Evolutionary conservation across 64 coral and sea anemone species (phyloP).

Genomic region (Orbicella faveolata): DNA sequence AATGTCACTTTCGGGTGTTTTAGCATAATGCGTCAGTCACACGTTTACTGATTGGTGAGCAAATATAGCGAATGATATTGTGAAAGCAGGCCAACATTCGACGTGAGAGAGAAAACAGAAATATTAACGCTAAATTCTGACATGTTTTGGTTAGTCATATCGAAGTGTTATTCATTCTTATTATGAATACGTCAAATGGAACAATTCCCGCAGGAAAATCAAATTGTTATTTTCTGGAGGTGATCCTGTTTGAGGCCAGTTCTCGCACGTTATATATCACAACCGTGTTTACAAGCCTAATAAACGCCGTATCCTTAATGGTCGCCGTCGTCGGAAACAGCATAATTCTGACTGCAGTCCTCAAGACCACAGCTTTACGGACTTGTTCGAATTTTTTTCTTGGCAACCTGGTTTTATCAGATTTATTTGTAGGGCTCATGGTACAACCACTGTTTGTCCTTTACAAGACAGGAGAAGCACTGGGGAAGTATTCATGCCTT

Average conservation of each 20-base stretch:
- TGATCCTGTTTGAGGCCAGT: conserved; percentile 38
- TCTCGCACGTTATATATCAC: conserved; percentile 47
- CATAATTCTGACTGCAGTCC: conserved; percentile 50
- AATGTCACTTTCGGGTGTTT: no score
- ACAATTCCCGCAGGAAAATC: conserved; percentile 28
- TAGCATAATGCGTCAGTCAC: no score
- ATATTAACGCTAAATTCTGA: neutral
- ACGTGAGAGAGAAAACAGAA: neutral
- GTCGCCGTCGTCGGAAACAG: conserved; percentile 66
- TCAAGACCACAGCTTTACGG: conserved; percentile 59
- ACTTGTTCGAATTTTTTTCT: conserved; percentile 83
- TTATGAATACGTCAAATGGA: conserved; percentile 26
- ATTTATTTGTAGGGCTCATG: conserved; percentile 60
- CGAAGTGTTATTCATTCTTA: neutral
- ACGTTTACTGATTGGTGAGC: no score
- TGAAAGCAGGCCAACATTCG: no score
- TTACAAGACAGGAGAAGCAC: conserved; percentile 71
- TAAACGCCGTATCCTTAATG: conserved; percentile 62
- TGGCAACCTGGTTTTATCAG: conserved; percentile 80
- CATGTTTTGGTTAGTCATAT: neutral
- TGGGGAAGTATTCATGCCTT: conserved; percentile 50
- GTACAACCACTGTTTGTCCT: conserved; percentile 78
- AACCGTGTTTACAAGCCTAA: conserved; percentile 24
- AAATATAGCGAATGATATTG: no score
- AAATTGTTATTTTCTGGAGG: conserved; percentile 66